Conservation (phyloP, 2,888 invertebrate species). For the Amblyjoppa fuscipennis region DNA sequence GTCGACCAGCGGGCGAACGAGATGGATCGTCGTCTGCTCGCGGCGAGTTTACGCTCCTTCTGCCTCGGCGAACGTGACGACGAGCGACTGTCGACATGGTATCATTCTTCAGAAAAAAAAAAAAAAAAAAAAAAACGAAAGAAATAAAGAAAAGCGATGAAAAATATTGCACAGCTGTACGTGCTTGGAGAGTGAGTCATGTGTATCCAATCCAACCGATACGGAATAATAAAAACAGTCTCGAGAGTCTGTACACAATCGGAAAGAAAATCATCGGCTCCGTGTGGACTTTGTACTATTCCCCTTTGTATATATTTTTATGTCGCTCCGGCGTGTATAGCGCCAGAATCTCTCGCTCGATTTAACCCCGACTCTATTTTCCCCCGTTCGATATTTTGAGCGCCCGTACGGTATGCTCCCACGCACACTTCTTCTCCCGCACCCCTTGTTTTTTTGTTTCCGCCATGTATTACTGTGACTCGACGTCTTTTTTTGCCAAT, state of each 20-base stretch:
- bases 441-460: constrained; percentile 5
- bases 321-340: not conserved
- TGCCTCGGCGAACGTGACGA: not conserved
- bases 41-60: constrained; percentile 32
- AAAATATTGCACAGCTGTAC: constrained; percentile 24
- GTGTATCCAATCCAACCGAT: not conserved
- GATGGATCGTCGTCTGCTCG: constrained; percentile 31
- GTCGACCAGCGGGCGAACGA: constrained; percentile 26
- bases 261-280: constrained; percentile 24
- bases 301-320: constrained; percentile 6
- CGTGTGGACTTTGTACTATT: not conserved
- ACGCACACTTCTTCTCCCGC: constrained; percentile 48
- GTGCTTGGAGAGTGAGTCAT: constrained; percentile 20
- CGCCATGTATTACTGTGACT: not conserved
- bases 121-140: not conserved
- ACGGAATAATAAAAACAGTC: constrained; percentile 13
- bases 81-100: constrained; percentile 11
- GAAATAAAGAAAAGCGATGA: constrained; percentile 1
- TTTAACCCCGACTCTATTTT: constrained; percentile 66
- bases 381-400: constrained; percentile 74
- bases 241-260: not conserved
- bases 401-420: constrained; percentile 72
- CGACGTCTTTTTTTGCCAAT: constrained; percentile 69
- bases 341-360: constrained; percentile 39
- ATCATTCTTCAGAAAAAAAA: constrained; percentile 12